These are phyloP conservation scores for Hyperopisus bebe DNA, from an alignment of 2,113 vertebrate genomes.

Conservation along the genomic window DNA sequence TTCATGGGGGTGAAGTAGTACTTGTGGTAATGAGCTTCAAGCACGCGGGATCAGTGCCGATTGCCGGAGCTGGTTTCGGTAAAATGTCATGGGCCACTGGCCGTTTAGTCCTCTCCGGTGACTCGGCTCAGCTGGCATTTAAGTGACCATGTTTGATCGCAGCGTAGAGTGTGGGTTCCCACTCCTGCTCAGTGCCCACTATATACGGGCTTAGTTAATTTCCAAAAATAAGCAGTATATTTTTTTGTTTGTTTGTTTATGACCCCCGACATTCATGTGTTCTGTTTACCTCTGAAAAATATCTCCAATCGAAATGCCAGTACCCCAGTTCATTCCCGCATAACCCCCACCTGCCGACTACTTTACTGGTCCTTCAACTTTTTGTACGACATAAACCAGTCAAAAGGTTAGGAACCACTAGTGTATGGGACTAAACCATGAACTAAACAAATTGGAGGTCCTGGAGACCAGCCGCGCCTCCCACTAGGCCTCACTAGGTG, in stretches of 20 bases:
- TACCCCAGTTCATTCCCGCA: neutral
- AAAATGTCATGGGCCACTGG: neutral
- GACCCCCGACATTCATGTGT: neutral
- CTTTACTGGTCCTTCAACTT: neutral
- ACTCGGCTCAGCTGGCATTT: neutral
- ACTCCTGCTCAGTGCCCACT: neutral
- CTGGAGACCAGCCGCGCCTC: neutral
- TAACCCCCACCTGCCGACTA: neutral
- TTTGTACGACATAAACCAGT: neutral
- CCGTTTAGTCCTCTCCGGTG: neutral
- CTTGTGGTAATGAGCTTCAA: neutral
- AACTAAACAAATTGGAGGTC: conserved; percentile 1
- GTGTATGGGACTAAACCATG: neutral
- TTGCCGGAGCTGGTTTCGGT: neutral
- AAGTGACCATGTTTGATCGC: neutral
- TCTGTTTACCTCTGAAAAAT: neutral
- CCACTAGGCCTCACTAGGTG: neutral
- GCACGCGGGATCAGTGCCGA: neutral
- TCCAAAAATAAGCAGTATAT: neutral
- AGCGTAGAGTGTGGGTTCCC: neutral
- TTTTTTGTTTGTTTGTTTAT: neutral
- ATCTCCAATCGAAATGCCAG: neutral
- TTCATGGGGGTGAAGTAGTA: neutral
- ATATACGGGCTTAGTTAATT: neutral
- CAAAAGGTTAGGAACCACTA: neutral